Conservation (phyloP, 64 coral and sea anemone genomes). For the Montipora foliosa region DNA sequence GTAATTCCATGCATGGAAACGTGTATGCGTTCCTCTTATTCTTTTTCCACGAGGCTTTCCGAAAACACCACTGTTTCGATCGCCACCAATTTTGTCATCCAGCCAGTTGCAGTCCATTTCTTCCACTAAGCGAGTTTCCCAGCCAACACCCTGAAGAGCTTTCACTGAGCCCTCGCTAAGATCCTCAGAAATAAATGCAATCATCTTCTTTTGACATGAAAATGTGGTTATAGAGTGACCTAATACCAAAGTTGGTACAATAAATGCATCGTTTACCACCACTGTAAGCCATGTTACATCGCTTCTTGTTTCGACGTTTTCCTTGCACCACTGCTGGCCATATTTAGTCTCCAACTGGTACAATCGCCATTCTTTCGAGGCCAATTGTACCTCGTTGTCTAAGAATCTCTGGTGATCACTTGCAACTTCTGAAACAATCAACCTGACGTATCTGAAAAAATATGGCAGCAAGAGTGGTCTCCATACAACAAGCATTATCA, state of each 20-base stretch:
- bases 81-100: conserved; percentile 15
- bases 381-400: neutral
- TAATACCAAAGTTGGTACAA: conserved; percentile 45
- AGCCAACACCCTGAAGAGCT: conserved; percentile 54
- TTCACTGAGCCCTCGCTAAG: conserved; percentile 6
- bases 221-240: conserved; percentile 51
- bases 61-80: conserved; percentile 3
- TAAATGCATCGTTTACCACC: conserved; percentile 64
- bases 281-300: conserved; percentile 70
- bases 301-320: neutral
- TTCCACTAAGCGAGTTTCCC: conserved; percentile 50
- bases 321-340: conserved; percentile 27
- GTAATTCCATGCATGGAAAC: conserved; percentile 87
- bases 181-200: conserved; percentile 43
- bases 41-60: conserved; percentile 32
- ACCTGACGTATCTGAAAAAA: conserved; percentile 37
- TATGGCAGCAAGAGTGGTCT: neutral
- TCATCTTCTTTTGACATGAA: conserved; percentile 61
- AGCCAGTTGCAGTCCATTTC: conserved; percentile 85
- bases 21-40: conserved; percentile 73
- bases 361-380: conserved; percentile 35
- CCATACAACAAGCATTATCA: neutral
- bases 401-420: conserved; percentile 36
- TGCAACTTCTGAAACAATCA: conserved; percentile 23
- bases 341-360: conserved; percentile 35